Conservation (phyloP, 2,888 invertebrate genomes). For the Poecilobothrus nobilitatus region DNA sequence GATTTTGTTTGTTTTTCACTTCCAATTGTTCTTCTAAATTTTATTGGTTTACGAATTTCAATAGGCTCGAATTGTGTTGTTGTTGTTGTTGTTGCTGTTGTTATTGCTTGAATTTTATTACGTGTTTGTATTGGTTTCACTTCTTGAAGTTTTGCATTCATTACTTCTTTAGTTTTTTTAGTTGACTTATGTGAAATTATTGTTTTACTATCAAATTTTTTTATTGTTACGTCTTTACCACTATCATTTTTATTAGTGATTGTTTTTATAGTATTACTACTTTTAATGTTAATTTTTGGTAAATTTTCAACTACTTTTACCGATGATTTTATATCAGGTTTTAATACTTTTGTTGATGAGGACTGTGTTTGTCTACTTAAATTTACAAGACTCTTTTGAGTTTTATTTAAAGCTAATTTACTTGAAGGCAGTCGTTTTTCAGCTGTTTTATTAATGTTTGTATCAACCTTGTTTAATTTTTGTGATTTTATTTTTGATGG, state of each 20-base stretch:
- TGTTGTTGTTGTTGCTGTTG: slow-evolving; percentile 7
- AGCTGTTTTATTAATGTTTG: slow-evolving; percentile 29
- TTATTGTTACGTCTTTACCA: neutral
- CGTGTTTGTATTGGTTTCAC: slow-evolving; percentile 8
- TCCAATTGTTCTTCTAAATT: slow-evolving; percentile 23
- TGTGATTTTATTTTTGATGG: neutral
- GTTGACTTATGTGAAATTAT: neutral
- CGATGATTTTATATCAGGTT: slow-evolving; percentile 37
- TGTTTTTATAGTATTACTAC: slow-evolving; percentile 30
- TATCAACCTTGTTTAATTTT: slow-evolving; percentile 23
- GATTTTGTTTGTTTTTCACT: neutral
- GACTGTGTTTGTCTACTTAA: slow-evolving; percentile 12
- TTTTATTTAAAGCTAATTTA: slow-evolving; percentile 16
- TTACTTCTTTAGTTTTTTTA: slow-evolving; percentile 19
- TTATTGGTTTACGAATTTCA: neutral
- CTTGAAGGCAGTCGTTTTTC: slow-evolving; percentile 24
- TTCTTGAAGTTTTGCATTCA: slow-evolving; percentile 19
- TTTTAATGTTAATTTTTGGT: slow-evolving; percentile 31
- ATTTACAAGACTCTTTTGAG: slow-evolving; percentile 18
- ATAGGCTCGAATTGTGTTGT: slow-evolving; percentile 10
- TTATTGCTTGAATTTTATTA: neutral
- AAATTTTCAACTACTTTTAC: slow-evolving; percentile 20
- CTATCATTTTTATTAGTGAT: slow-evolving; percentile 22
- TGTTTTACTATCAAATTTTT: neutral
- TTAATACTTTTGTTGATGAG: slow-evolving; percentile 27